phyloP scores from a whole-genome alignment of 1,140 invertebrate genomes.

The Drosophila sturtevanti region DNA sequence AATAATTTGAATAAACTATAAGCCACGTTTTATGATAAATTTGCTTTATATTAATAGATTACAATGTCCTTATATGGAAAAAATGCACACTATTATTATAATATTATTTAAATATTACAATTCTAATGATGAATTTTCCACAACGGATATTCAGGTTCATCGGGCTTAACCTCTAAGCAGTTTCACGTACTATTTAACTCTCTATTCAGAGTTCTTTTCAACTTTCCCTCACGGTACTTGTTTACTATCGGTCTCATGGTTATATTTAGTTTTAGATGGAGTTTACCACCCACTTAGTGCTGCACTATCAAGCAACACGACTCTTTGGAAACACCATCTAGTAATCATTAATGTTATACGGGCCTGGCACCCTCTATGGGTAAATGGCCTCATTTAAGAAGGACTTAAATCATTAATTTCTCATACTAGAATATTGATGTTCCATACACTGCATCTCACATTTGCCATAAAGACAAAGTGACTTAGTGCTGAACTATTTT shows the following conservation, averaged over 20 bases:
- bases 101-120: conserved; percentile 35
- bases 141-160: conserved; percentile 50
- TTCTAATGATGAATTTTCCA: conserved; percentile 53
- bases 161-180: conserved; percentile 51
- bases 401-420: conserved; percentile 78
- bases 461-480: conserved; percentile 45
- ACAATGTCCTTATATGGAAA: conserved; percentile 44
- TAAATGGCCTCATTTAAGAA: conserved; percentile 68
- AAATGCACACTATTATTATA: conserved; percentile 43
- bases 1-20: conserved; percentile 36
- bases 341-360: conserved; percentile 84
- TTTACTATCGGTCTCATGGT: conserved; percentile 37
- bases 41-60: conserved; percentile 33
- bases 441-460: conserved; percentile 50
- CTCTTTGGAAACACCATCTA: conserved; percentile 87
- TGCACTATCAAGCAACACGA: conserved; percentile 89
- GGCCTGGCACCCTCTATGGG: conserved; percentile 89
- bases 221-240: conserved; percentile 93
- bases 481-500: conserved; percentile 72
- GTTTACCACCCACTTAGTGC: conserved; percentile 88
- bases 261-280: conserved; percentile 38
- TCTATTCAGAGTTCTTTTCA: conserved; percentile 90
- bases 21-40: conserved; percentile 9
- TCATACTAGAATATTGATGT: conserved; percentile 45
- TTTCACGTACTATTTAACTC: conserved; percentile 87